Evolutionary conservation across 2,113 vertebrate genomes (phyloP), one percentile per base, ranked within the genome.

Genomic region (Bujurquina vittata): DNA sequence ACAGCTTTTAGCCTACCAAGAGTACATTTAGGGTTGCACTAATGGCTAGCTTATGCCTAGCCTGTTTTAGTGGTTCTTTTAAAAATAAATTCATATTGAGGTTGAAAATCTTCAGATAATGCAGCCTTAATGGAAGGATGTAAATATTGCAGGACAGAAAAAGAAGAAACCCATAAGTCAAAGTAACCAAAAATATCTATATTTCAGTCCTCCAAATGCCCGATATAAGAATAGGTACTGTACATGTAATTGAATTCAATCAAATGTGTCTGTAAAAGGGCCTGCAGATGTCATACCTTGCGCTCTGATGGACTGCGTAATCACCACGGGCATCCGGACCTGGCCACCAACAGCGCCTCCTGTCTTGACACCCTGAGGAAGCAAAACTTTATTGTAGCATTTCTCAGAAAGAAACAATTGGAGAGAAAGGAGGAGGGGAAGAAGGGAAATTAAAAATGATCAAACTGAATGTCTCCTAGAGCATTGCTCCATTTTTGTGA

Each of bases 311-410:
- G 96, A 95, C 94, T 96, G 95, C 52, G 95, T 96, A 94, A 96
- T 96, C 93, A 97, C 96, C 89, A 96, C 92, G 20, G 96, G 96
- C 95, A 97, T 96, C 83, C 95, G 95, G 87, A 97, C 95, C 91
- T 95, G 96, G 88, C 95, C 94, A 79, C 95, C 90, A 73, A 95
- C 85, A 59, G 93, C 85, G 86, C 93, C 92, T 57, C 92, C 91
- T 89, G 95, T 94, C 94, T 96, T 97, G 79, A 97, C 81, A 87
- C 94, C 94, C 96, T 97, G 93, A 77, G 60, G 75, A 80, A n/a
- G 26, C 37, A 65, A 29, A 80, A 75, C 40, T 76, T 86, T 33
- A 78, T 3, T 46, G 57, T 54, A 61, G 55, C 0, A 55, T 74
- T 79, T 52, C 40, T 79, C 73, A 63, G 20, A 84, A 79, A 8